Percentiles rank a stretch among this genome's conserved stretches.
These are phyloP conservation scores for Pomatorhinus ruficollis DNA, from an alignment of 2,113 vertebrate genomes.

Conservation along the genomic window DNA sequence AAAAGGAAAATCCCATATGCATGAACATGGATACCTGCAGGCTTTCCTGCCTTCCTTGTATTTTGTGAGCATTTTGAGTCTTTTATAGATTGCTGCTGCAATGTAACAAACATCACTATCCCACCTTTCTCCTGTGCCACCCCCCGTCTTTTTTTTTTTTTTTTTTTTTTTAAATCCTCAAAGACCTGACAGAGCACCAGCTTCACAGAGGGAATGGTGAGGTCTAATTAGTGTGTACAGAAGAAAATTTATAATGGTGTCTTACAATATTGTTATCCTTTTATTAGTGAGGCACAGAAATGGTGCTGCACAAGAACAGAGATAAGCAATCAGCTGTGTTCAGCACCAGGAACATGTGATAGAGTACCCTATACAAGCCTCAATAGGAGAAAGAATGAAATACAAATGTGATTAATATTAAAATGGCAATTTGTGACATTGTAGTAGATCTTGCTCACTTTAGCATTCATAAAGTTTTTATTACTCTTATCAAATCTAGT, in stretches of 20 bases:
- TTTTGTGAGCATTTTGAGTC: background rate
- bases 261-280: background rate
- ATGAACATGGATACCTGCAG: background rate
- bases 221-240: background rate
- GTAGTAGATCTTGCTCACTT: background rate
- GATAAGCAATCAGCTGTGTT: background rate
- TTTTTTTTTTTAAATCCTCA: background rate
- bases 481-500: background rate
- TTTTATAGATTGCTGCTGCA: background rate
- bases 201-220: background rate
- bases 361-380: background rate
- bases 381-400: background rate
- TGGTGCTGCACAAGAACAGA: background rate
- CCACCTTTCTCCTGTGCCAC: background rate
- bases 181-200: background rate
- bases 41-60: background rate
- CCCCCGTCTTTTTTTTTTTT: rapidly evolving
- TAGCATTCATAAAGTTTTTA: background rate
- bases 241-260: background rate
- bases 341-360: background rate
- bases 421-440: background rate
- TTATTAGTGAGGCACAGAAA: background rate
- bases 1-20: background rate
- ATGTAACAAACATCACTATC: background rate
- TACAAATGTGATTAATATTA: background rate